Evolutionary conservation across 2,888 invertebrate species (phyloP).

Genomic region (Dolichopus griseipennis): DNA sequence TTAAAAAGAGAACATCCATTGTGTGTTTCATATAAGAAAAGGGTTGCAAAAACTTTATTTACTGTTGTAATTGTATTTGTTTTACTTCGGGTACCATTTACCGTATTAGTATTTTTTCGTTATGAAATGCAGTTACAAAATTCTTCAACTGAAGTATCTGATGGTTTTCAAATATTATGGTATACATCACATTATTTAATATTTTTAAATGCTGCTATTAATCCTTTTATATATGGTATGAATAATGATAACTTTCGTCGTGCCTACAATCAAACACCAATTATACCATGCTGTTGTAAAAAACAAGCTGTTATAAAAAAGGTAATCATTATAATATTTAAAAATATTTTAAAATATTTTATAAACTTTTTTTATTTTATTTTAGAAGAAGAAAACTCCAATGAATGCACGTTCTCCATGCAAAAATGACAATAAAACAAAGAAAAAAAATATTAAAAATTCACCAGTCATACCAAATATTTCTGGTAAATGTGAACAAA

Average conservation of each 20-base stretch:
- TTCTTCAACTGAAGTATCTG: background rate
- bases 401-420: background rate
- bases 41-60: slow-evolving; percentile 62
- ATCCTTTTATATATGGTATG: slow-evolving; percentile 69
- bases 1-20: slow-evolving; percentile 54
- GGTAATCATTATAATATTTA: background rate
- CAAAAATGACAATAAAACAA: background rate
- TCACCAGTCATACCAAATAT: background rate
- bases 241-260: slow-evolving; percentile 60
- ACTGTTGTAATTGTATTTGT: slow-evolving; percentile 59
- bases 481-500: background rate
- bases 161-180: slow-evolving; percentile 51
- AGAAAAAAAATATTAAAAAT: background rate
- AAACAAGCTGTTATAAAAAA: background rate
- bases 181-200: slow-evolving; percentile 61
- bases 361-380: background rate
- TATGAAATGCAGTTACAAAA: slow-evolving; percentile 34
- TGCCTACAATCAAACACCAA: slow-evolving; percentile 55
- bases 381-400: background rate
- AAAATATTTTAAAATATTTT: too few relatives aligned
- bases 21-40: slow-evolving; percentile 54
- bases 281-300: slow-evolving; percentile 26
- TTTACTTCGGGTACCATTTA: slow-evolving; percentile 64
- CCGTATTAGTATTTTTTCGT: slow-evolving; percentile 58
- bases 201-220: slow-evolving; percentile 62